These are phyloP conservation scores for Bos indicus DNA, from an alignment of 2,113 vertebrate species.

Conservation along the genomic window DNA sequence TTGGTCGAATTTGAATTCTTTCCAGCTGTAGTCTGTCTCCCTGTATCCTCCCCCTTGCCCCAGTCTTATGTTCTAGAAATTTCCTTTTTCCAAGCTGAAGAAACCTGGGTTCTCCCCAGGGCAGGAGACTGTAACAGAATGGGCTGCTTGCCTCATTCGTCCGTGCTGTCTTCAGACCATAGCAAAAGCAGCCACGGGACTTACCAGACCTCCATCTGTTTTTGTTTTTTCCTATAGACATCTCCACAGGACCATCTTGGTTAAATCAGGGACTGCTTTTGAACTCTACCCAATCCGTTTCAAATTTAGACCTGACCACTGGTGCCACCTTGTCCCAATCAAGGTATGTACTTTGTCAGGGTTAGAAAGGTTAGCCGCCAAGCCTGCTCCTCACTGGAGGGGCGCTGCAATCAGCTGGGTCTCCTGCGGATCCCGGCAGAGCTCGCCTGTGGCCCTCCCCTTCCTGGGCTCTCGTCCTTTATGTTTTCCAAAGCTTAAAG, in stretches of 20 bases:
- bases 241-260: constrained; percentile 84
- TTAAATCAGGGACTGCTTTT: constrained; percentile 81
- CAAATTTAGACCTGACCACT: constrained; percentile 68
- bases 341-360: constrained; percentile 75
- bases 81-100: background rate
- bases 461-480: background rate
- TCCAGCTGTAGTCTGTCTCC: background rate
- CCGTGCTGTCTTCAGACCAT: background rate
- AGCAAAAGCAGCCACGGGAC: background rate
- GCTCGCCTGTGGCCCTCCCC: rapidly evolving
- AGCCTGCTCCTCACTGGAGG: background rate
- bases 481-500: background rate
- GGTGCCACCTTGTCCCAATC: constrained; percentile 73
- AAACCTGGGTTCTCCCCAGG: background rate
- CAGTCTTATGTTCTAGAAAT: background rate
- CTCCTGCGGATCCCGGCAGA: background rate
- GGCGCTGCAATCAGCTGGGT: rapidly evolving
- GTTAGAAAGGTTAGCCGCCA: background rate
- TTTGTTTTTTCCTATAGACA: constrained; percentile 75
- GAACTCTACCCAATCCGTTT: constrained; percentile 76
- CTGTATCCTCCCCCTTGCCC: background rate
- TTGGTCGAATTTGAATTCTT: background rate
- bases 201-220: background rate
- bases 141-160: background rate
- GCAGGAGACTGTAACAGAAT: background rate